Evolutionary conservation across 2,113 vertebrate species (phyloP).

Genomic region (Eurystomus gularis): DNA sequence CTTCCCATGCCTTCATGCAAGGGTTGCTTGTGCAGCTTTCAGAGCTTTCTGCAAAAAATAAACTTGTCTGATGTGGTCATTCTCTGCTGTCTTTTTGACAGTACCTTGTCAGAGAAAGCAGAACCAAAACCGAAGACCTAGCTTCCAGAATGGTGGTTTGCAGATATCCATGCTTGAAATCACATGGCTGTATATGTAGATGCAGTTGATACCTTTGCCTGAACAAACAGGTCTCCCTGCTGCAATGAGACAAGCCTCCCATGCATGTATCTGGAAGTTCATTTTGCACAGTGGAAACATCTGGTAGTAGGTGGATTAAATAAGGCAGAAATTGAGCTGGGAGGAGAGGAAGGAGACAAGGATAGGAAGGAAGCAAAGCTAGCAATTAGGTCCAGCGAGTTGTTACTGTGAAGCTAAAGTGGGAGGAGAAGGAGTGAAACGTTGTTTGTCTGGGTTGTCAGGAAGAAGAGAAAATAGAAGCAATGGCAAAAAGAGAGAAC

Average conservation of each 20-base stretch:
- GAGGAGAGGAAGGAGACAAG: not conserved
- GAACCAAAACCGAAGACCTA: not conserved
- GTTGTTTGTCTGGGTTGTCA: not conserved
- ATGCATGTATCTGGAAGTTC: not conserved
- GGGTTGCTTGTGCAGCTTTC: not conserved
- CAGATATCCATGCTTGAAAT: not conserved
- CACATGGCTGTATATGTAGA: not conserved
- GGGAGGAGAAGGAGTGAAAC: not conserved
- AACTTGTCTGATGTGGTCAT: not conserved
- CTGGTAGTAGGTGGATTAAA: not conserved
- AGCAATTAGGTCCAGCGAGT: not conserved
- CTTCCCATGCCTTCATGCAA: not conserved
- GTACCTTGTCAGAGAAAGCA: not conserved
- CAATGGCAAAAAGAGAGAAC: not conserved
- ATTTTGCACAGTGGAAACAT: not conserved
- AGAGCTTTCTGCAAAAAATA: not conserved
- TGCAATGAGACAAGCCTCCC: not conserved
- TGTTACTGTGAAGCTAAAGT: not conserved
- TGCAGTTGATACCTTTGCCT: not conserved
- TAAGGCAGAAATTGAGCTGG: not conserved
- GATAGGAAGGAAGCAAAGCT: not conserved
- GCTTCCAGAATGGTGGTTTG: not conserved
- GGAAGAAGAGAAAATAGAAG: constrained; percentile 2
- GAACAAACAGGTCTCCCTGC: not conserved
- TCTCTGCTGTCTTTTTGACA: not conserved